A percentile compares a stretch with the other conserved stretches of the same genome.
Evolutionary conservation across 2,113 vertebrate species (phyloP).

Genomic region (Alligator sinensis): DNA sequence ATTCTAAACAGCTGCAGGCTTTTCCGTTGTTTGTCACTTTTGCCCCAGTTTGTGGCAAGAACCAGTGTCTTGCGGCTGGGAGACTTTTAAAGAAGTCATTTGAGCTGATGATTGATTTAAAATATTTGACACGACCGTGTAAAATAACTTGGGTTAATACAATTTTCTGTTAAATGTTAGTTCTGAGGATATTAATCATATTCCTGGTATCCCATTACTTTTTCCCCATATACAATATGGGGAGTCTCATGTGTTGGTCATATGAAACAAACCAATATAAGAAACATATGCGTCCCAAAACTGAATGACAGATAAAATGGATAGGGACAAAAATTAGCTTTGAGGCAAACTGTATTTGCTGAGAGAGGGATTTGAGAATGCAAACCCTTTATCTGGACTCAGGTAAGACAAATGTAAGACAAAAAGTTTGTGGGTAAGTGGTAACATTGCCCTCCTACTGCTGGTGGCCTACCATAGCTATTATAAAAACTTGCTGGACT

Average conservation of each 20-base stretch:
- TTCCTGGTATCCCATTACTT: not conserved
- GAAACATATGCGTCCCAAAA: not conserved
- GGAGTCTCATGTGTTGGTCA: not conserved
- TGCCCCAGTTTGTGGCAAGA: not conserved
- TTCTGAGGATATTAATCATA: not conserved
- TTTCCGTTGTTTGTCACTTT: not conserved
- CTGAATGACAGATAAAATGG: not conserved
- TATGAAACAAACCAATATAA: not conserved
- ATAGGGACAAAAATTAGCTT: not conserved
- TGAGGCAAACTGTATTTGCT: not conserved
- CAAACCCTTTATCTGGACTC: not conserved
- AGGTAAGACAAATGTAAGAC: not conserved
- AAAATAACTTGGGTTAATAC: constrained; percentile 8
- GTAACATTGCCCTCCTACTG: rapidly evolving
- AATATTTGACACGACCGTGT: not conserved
- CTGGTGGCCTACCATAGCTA: rapidly evolving
- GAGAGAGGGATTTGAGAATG: not conserved
- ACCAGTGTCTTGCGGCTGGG: not conserved
- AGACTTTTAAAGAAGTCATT: not conserved
- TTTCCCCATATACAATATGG: not conserved
- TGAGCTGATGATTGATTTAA: not conserved
- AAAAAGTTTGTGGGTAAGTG: not conserved
- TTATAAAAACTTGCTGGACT: not conserved
- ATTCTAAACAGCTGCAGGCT: constrained; percentile 15
- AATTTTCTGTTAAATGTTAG: constrained; percentile 22